phyloP scores from a whole-genome alignment of 2,113 vertebrate genomes.

The Atlantisia rogersi region DNA sequence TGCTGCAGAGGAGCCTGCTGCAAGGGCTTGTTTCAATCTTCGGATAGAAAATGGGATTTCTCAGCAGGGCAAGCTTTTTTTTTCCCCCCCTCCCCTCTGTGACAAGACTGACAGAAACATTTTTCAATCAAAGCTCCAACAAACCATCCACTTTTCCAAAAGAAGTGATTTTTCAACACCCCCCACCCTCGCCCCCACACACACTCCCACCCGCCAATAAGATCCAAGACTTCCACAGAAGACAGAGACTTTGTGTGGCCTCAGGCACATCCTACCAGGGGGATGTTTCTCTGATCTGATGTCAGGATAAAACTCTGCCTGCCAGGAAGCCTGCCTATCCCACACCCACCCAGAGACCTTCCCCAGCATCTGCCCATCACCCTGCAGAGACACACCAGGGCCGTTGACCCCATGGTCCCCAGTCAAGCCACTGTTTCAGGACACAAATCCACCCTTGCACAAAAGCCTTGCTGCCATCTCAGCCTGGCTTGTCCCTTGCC shows the following conservation, averaged over 20 bases:
- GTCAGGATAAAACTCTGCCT: not conserved
- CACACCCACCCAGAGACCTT: not conserved
- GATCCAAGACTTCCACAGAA: not conserved
- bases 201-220: not conserved
- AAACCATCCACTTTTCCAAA: not conserved
- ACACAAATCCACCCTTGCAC: not conserved
- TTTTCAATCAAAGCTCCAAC: conserved; percentile 1
- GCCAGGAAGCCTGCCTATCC: not conserved
- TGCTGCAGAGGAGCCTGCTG: not conserved
- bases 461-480: not conserved
- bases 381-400: not conserved
- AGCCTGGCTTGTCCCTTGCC: not conserved
- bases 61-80: not conserved
- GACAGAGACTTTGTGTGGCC: not conserved
- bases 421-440: not conserved
- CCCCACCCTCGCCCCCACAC: too few relatives aligned
- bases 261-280: not conserved
- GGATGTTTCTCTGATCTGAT: not conserved
- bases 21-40: not conserved
- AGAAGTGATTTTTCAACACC: not conserved
- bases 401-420: not conserved
- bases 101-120: not conserved
- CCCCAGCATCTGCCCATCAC: not conserved
- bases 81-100: not conserved
- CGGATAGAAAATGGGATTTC: conserved; percentile 29